A percentile compares a stretch with the other conserved stretches of the same genome.
phyloP scores from a whole-genome alignment of 2,888 invertebrate species.

The Ophioninae sp. region DNA sequence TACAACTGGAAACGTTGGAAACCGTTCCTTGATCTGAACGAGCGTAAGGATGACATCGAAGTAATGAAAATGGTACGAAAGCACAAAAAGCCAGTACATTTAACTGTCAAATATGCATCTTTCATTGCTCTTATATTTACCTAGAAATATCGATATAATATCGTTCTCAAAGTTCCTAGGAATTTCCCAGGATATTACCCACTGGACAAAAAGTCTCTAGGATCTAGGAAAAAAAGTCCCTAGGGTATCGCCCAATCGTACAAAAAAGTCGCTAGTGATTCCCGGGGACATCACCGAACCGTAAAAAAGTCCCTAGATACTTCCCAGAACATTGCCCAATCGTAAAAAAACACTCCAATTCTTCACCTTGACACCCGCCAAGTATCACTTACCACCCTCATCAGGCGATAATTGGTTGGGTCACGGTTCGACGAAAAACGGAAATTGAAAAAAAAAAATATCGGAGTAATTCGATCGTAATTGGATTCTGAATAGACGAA shows the following conservation, averaged over 20 bases:
- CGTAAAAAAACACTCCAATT: neutral
- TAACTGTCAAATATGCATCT: neutral
- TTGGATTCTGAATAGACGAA: slow-evolving; percentile 31
- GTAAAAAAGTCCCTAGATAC: neutral
- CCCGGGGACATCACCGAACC: neutral
- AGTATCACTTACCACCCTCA: neutral
- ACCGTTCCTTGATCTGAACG: no score
- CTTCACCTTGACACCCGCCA: neutral
- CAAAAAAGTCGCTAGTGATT: neutral
- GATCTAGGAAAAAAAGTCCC: neutral
- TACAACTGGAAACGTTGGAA: no score
- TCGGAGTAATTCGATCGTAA: slow-evolving; percentile 13
- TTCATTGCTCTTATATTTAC: no score
- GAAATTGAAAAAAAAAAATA: slow-evolving; percentile 4
- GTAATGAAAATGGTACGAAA: neutral
- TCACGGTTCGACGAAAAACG: neutral
- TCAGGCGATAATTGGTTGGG: neutral
- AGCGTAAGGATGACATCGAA: neutral
- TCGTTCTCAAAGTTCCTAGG: neutral
- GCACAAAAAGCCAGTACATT: neutral
- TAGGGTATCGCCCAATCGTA: neutral
- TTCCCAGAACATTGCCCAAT: neutral
- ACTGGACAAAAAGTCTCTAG: neutral
- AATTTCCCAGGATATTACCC: neutral
- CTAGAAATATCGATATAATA: neutral